Base-by-base conservation (phyloP, 2,797 vertebrate genomes). In the Rhinogobio ventralis region DNA sequence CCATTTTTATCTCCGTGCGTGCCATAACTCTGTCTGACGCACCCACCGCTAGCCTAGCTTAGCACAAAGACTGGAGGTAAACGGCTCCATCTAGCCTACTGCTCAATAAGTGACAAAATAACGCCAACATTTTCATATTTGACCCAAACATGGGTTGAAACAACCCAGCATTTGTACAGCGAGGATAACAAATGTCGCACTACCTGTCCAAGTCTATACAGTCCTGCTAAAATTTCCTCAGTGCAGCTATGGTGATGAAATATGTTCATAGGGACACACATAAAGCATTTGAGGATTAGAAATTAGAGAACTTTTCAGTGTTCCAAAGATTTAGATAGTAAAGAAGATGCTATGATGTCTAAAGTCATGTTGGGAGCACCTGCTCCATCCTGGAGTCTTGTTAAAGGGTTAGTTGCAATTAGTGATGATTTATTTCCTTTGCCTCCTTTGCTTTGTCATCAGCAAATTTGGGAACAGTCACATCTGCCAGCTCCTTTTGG, bases 391-490 rank as follows among this genome's bases (percentile, higher is more conserved):
- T 69, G 36, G 57, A 30, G 23, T 53, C 55, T 68, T 86, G 77
- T 71, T 78, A 45, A 76, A 53, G 20, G 42, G 51, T 80, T 85
- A 62, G 76, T 78, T 68, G 85, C 15, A 71, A 60, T 87, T 86
- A 76, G 69, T 78, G 42, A 83, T 36, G 51, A 45, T 72, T 82
- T 84, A 77, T 87, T 86, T 85, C 81, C 81, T 72, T 90, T 90
- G 89, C 82, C 85, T 72, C 23, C 86, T 84, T 85, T 89, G 89
- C 92, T 90, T 90, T 92, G 93, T 93, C 92, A 93, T 49, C 87
- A 91, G 91, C 89, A 92, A 93, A 94, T 94, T 95, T 95, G 92
- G 90, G 90, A 91, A 92, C 25, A 60, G 90, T 92, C 92, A 93
- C 92, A 90, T 87, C 78, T 91, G 89, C 83, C 67, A 51, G 60